Base-by-base conservation (phyloP, 2,888 invertebrate species). In the Mesorhabditis spiculigera region DNA sequence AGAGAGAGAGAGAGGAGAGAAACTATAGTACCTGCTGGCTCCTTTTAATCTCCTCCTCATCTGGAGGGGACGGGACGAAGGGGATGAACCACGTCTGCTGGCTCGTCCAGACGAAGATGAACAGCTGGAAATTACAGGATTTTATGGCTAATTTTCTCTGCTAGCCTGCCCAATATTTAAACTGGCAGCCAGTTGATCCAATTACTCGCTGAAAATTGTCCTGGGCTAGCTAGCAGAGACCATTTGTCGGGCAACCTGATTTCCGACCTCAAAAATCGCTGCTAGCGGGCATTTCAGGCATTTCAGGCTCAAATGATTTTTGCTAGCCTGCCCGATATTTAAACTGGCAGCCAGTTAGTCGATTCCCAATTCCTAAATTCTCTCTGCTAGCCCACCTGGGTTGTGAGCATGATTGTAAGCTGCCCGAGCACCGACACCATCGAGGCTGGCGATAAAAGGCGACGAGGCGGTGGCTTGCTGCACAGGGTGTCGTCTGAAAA, bases 391-490 rank as follows among this genome's bases (percentile, higher is more conserved):
- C n/a, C n/a, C 63, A 79, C 87, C 88, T 45, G 91, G 81, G 87
- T 92, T 91, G 82, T 91, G 86, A 90, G 88, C 75, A 91, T 90
- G 6, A 90, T 82, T 10, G 89, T 41, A 50, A 93, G 90, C 86
- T 93, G 92, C 74, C 90, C 84, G 28, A 90, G 80, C 61, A 93
- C 89, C 42, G 93, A 92, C 80, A 91, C 85, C 45, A 92, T 86
- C 83, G 91, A 91, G 73, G 89, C 87, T 16, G 89, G 81, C 3
- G 91, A 90, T 41, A 93, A 89, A 43, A 93, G 76, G n/a, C 85
- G 75, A 4, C 82, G 82, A 5, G 85, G 85, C 42, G 85, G 85
- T 6, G 85, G 80, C 0, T 70, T 77, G 8, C 73, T 71, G 16
- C 78, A 73, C 42, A 85, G 75, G n/a, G 80, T 75, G 10, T 79